A percentile compares a stretch with the other conserved stretches of the same genome.
phyloP scores from a whole-genome alignment of 1,140 invertebrate genomes.

The Frieseomelitta varia region DNA sequence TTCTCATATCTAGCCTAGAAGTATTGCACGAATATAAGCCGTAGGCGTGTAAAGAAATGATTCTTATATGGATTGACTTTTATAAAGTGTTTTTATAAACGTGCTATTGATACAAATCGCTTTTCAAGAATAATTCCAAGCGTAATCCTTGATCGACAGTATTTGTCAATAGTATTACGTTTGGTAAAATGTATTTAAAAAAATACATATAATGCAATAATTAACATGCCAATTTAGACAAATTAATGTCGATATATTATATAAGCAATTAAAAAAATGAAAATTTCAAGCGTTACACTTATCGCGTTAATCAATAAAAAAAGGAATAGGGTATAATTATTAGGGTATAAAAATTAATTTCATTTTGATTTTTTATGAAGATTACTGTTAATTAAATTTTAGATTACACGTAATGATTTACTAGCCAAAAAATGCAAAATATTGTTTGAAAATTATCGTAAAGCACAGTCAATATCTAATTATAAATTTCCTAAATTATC shows the following conservation, averaged over 20 bases:
- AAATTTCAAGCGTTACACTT: no score
- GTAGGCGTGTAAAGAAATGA: slow-evolving; percentile 28
- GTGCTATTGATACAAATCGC: neutral
- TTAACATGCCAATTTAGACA: neutral
- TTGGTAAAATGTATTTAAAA: neutral
- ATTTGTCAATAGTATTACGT: neutral
- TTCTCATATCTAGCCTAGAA: slow-evolving; percentile 40
- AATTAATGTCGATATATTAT: no score
- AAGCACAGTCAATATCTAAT: neutral
- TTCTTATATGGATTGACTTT: slow-evolving; percentile 18
- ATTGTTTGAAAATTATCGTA: neutral
- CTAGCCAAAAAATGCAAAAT: neutral
- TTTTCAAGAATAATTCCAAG: neutral
- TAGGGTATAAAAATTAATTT: no score
- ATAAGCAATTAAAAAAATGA: neutral
- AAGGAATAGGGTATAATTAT: neutral
- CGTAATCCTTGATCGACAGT: neutral
- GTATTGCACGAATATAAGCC: slow-evolving; percentile 31
- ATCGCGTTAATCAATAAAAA: neutral
- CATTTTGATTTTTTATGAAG: neutral
- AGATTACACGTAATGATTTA: neutral
- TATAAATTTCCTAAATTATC: neutral
- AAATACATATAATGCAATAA: neutral
- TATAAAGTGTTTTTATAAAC: neutral
- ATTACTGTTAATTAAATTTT: neutral